Evolutionary conservation across 2,888 invertebrate species (phyloP), one percentile per base, ranked within the genome.

Genomic region (Didymodactylos carnosus): DNA sequence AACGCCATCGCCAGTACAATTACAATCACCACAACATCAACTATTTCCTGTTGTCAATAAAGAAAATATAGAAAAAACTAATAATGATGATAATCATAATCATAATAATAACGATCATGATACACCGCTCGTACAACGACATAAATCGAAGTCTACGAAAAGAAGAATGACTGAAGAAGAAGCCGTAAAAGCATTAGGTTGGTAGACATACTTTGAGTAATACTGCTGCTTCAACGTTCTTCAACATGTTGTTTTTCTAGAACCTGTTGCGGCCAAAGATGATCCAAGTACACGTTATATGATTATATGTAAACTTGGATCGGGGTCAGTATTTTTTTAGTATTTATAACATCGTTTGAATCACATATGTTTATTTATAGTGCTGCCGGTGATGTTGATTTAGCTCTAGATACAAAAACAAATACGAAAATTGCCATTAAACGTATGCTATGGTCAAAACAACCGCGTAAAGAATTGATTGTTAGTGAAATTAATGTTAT

Each of bases 381-480:
- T 19, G 94, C 93, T 69, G 92, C 92, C 43, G 94, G 94, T 72
- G 90, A 89, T 77, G 94, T 94, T 35, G 92, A 91, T 81, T 90
- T 90, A 77, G 93, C 94, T 0, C 88, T 87, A 19, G 91, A 92
- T 82, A 86, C 87, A 76, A 87, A 87, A 77, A 88, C 87, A 72
- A 86, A 87, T 73, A 86, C 88, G 39, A 88, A 88, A 81, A 94
- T 97, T 11, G 97, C 97, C 41, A 90, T 97, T 77, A 97, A 97
- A 84, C 91, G 92, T 79, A 97, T 97, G 83, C 92, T 95, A 83
- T 87, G 97, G 81, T 88, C 89, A 43, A 92, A 92, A 82, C 97
- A 98, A 83, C 90, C 91, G 72, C 91, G 94, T 80, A 95, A 95
- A 83, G 94, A 95, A 84, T 87, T 95, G 80, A 91, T 97, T 81